phyloP scores from a whole-genome alignment of 2,113 vertebrate species.

The Opisthocomus hoazin region DNA sequence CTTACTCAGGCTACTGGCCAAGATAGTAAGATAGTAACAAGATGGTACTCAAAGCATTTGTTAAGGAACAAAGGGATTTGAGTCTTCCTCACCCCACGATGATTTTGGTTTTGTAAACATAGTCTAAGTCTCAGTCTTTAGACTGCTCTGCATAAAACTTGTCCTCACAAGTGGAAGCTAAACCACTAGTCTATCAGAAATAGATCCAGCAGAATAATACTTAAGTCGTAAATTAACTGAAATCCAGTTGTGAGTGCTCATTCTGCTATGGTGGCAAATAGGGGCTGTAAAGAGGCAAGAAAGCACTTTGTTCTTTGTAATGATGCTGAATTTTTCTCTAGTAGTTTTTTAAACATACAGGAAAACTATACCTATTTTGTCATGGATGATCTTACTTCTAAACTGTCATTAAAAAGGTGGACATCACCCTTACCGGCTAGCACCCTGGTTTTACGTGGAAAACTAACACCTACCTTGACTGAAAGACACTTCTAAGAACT shows the following conservation, averaged over 20 bases:
- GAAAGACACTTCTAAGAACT: neutral
- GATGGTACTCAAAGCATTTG: neutral
- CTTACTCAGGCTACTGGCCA: neutral
- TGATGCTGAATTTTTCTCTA: neutral
- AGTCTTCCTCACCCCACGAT: neutral
- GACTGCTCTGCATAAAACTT: neutral
- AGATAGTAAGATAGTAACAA: neutral
- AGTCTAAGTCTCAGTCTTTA: neutral
- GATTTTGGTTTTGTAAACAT: neutral
- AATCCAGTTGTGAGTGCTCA: neutral
- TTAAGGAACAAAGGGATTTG: neutral
- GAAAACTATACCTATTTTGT: neutral
- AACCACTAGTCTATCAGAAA: neutral
- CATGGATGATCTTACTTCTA: neutral
- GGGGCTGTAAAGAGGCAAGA: neutral
- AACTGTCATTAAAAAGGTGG: neutral
- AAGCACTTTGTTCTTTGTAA: neutral
- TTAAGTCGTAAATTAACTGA: neutral
- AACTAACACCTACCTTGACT: neutral
- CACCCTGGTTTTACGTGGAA: neutral
- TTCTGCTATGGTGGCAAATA: neutral
- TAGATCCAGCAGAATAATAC: neutral
- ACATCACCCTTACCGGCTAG: neutral
- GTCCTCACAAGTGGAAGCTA: neutral
- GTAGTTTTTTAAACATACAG: neutral